A percentile compares a stretch with the other conserved stretches of the same genome.
Evolutionary conservation across 1,140 invertebrate species (phyloP).

Genomic region (Eumaeus atala): DNA sequence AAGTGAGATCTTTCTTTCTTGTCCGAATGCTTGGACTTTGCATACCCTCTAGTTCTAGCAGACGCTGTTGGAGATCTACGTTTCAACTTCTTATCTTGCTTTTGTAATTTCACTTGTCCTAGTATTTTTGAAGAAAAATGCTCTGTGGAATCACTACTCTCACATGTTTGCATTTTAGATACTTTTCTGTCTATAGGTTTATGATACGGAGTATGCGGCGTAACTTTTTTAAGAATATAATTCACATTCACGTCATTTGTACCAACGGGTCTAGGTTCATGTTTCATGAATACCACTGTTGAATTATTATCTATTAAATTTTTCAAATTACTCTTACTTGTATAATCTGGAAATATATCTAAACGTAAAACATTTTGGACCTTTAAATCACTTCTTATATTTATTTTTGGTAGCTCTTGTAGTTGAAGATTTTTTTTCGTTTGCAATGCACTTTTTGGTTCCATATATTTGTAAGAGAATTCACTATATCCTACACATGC

Average conservation of each 20-base stretch:
- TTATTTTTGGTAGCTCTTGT: slow-evolving; percentile 64
- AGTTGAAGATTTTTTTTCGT: slow-evolving; percentile 40
- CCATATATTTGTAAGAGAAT: slow-evolving; percentile 41
- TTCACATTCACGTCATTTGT: slow-evolving; percentile 1
- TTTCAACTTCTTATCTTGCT: slow-evolving; percentile 3
- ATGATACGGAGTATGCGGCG: slow-evolving; percentile 12
- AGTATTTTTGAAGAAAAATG: slow-evolving; percentile 32
- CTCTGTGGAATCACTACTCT: slow-evolving; percentile 50
- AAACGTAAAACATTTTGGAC: slow-evolving; percentile 64
- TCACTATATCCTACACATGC: slow-evolving; percentile 45
- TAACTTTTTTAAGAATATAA: slow-evolving; percentile 1
- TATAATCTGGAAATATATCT: slow-evolving; percentile 55
- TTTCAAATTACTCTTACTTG: slow-evolving; percentile 15
- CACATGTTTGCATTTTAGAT: slow-evolving; percentile 47
- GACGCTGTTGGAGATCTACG: not conserved
- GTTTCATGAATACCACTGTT: slow-evolving; percentile 45
- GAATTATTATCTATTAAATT: slow-evolving; percentile 39
- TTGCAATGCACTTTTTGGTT: slow-evolving; percentile 30
- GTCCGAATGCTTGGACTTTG: slow-evolving; percentile 16
- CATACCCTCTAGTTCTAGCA: not conserved
- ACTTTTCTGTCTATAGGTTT: slow-evolving; percentile 41
- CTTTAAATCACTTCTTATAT: slow-evolving; percentile 67
- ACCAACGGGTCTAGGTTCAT: slow-evolving; percentile 27
- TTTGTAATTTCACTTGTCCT: not conserved
- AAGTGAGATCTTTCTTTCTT: slow-evolving; percentile 11